Evolutionary conservation across 2,113 vertebrate genomes (phyloP), one percentile per base, ranked within the genome.

Genomic region (Toxotes jaculatrix): DNA sequence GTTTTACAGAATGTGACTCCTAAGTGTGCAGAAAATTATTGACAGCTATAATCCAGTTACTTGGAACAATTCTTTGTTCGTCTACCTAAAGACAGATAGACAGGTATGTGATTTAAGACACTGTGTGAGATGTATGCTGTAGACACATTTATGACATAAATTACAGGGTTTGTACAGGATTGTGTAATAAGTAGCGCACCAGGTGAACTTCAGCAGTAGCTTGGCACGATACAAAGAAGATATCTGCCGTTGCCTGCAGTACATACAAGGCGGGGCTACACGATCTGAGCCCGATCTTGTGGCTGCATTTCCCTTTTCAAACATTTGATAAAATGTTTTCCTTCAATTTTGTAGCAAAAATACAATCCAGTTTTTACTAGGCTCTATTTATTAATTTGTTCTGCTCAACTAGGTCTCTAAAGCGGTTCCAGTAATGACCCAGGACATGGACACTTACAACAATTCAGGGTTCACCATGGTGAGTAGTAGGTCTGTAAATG

Each of bases 331-430:
- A 17, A 40, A 51, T 19, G 7, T 5, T 70, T 43, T 61, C 16
- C 16, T 0, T 40, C 32, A 45, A 55, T 57, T 16, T n/a, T 2
- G 0, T 3, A 12, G 11, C 4, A 66, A 42, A 27, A 72, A 64
- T 10, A 38, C 4, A 42, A 45, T 21, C 4, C 0, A 2, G 13
- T 7, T 62, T 6, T 32, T 40, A 9, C 6, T 36, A 2, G 7
- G 5, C 3, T 38, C 21, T 71, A 11, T 67, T 55, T 31, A 47
- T 23, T 56, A 4, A 64, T 57, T 45, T 74, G 0, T 19, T 71
- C 38, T 82, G 2, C 17, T 77, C 43, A 19, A 53, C 42, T 49
- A 84, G 83, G 16, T 74, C 19, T 13, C 42, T 36, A 17, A 75
- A 14, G 7, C 0, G 10, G 1, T n/a, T 40, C 14, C 32, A 21